phyloP scores from a whole-genome alignment of 2,888 invertebrate genomes.

The Campaea margaritaria region DNA sequence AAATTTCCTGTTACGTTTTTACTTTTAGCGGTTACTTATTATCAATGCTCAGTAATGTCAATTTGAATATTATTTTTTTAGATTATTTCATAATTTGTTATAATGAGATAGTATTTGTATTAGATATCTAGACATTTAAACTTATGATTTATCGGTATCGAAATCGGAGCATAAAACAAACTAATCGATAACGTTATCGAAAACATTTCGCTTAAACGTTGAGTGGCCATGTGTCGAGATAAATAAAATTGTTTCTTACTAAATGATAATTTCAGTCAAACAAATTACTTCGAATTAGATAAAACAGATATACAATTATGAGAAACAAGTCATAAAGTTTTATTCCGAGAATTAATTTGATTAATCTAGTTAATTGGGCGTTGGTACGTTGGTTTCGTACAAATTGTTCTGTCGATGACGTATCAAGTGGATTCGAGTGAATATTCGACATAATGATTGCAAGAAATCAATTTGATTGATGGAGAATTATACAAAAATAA shows the following conservation, averaged over 20 bases:
- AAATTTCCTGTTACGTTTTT: too few relatives aligned
- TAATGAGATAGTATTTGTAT: too few relatives aligned
- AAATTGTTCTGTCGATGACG: too few relatives aligned
- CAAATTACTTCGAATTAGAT: constrained; percentile 11
- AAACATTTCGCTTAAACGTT: constrained; percentile 15
- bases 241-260: constrained; percentile 12
- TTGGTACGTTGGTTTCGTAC: too few relatives aligned
- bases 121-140: constrained; percentile 13
- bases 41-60: background rate
- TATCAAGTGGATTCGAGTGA: too few relatives aligned
- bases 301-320: background rate
- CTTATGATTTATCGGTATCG: constrained; percentile 17
- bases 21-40: too few relatives aligned
- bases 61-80: too few relatives aligned
- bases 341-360: background rate
- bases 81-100: background rate
- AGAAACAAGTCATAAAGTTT: background rate
- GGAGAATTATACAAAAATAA: too few relatives aligned
- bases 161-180: constrained; percentile 14
- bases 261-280: constrained; percentile 6
- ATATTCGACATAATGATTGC: too few relatives aligned
- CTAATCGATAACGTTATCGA: constrained; percentile 21
- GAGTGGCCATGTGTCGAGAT: constrained; percentile 15
- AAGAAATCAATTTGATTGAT: too few relatives aligned
- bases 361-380: too few relatives aligned